Evolutionary conservation across 2,113 vertebrate genomes (phyloP).

Genomic region (Formicarius rufipectus): DNA sequence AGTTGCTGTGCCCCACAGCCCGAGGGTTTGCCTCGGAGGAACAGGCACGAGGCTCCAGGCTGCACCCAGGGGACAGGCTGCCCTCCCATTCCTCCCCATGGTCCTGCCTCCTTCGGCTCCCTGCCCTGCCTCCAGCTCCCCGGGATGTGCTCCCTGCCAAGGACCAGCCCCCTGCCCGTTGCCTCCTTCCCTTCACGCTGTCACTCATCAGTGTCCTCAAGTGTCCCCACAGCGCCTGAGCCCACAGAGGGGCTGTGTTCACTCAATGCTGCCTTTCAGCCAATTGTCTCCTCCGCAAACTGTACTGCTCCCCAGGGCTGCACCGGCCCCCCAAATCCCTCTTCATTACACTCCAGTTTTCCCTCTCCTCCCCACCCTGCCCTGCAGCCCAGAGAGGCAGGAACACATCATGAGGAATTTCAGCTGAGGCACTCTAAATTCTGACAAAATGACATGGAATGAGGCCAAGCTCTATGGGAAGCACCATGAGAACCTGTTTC

Average conservation of each 20-base stretch:
- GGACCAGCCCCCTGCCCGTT: neutral
- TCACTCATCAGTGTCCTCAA: neutral
- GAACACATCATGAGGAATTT: rapidly evolving
- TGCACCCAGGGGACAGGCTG: neutral
- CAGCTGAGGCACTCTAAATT: neutral
- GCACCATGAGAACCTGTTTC: neutral
- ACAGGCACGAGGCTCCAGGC: rapidly evolving
- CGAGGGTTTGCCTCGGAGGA: neutral
- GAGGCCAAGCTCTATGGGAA: neutral
- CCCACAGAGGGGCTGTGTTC: neutral
- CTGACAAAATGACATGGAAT: neutral
- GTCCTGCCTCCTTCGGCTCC: neutral
- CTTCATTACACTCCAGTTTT: neutral
- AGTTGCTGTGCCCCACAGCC: neutral
- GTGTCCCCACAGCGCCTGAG: neutral
- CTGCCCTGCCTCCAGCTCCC: neutral
- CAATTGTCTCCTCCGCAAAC: neutral
- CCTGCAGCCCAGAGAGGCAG: neutral
- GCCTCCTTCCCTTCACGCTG: neutral
- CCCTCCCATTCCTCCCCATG: neutral
- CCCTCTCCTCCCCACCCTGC: neutral
- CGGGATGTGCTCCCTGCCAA: neutral
- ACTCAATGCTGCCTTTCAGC: neutral
- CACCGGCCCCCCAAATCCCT: too few species aligned
- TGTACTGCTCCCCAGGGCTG: neutral